These are phyloP conservation scores for Aphelocoma coerulescens DNA, from an alignment of 2,113 vertebrate species.

Conservation along the genomic window DNA sequence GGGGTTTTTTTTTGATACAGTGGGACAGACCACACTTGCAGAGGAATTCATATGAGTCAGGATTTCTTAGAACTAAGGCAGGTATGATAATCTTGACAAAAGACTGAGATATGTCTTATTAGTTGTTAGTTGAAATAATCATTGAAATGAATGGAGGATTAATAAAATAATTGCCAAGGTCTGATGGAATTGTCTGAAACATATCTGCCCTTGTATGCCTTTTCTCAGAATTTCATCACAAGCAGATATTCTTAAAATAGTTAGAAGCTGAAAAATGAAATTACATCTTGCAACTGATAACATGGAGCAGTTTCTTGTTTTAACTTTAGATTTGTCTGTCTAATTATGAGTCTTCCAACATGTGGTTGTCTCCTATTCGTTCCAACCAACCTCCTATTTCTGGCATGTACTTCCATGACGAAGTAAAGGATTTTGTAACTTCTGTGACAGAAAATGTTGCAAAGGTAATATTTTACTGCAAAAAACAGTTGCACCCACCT, in stretches of 20 bases:
- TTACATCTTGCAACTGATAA: neutral
- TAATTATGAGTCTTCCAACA: neutral
- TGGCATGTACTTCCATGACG: neutral
- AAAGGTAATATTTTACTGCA: neutral
- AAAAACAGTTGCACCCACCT: neutral
- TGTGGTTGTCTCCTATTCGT: neutral
- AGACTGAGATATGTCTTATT: neutral
- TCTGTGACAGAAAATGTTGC: neutral
- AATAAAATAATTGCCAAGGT: neutral
- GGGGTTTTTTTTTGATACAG: neutral
- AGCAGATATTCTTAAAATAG: neutral
- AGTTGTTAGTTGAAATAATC: neutral
- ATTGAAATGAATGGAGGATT: neutral
- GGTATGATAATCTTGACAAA: neutral
- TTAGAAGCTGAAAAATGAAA: neutral
- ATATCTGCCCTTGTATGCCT: neutral
- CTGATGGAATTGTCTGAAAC: neutral
- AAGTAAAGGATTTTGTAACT: neutral
- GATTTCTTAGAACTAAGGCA: neutral
- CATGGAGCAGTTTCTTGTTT: neutral
- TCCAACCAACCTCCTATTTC: neutral
- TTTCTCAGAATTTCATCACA: neutral
- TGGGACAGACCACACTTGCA: neutral
- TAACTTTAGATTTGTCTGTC: neutral
- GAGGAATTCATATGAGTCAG: neutral